These are phyloP conservation scores for Ypsolopha sequella DNA, from an alignment of 2,888 invertebrate species.

Conservation along the genomic window DNA sequence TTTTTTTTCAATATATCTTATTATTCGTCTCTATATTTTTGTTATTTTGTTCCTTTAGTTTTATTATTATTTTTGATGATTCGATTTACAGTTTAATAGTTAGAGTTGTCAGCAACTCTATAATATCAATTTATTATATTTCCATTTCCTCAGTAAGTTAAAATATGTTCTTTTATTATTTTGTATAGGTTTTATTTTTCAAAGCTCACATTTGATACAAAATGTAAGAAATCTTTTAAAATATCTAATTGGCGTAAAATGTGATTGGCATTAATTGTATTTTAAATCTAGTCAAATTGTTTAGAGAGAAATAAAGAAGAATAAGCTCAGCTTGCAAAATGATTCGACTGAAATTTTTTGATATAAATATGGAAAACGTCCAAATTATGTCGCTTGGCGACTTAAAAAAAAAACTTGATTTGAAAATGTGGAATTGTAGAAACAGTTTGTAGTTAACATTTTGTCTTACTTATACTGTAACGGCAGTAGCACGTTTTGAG, in stretches of 20 bases:
- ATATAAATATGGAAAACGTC: conserved; percentile 43
- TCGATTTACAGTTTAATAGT: conserved; percentile 36
- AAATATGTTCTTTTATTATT: conserved; percentile 10
- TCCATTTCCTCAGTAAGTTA: conserved; percentile 53
- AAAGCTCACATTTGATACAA: conserved; percentile 16
- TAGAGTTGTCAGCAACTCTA: conserved; percentile 27
- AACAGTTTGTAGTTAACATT: conserved; percentile 15
- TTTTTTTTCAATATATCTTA: conserved; percentile 63
- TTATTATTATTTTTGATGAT: conserved; percentile 44
- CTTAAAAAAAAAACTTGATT: conserved; percentile 50
- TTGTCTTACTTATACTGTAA: conserved; percentile 44
- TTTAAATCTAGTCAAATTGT: conserved; percentile 66
- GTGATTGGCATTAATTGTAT: conserved; percentile 57
- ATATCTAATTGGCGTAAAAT: conserved; percentile 38
- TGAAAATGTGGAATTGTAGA: conserved; percentile 64
- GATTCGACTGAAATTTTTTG: conserved; percentile 59
- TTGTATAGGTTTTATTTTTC: conserved; percentile 19
- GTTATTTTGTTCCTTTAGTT: conserved; percentile 69
- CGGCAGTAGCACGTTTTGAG: conserved; percentile 44
- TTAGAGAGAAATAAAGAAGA: conserved; percentile 34
- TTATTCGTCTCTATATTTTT: conserved; percentile 63
- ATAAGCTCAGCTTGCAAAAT: conserved; percentile 39
- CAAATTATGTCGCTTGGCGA: conserved; percentile 60
- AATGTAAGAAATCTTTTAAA: conserved; percentile 15
- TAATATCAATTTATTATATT: conserved; percentile 41